A percentile compares a stretch with the other conserved stretches of the same genome.
phyloP scores from a whole-genome alignment of 2,888 invertebrate genomes.

The Heliconius charithonia region DNA sequence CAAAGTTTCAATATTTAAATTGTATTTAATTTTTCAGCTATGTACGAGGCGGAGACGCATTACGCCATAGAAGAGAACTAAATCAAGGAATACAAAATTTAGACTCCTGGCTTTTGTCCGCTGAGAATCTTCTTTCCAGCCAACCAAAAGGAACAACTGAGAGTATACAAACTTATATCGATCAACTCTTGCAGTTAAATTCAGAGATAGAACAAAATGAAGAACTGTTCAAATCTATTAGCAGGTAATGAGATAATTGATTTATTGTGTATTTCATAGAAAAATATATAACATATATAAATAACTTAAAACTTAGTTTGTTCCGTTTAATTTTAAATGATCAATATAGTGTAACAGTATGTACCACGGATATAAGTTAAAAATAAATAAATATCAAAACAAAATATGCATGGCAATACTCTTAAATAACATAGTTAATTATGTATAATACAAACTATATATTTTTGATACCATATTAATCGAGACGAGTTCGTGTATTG shows the following conservation, averaged over 20 bases:
- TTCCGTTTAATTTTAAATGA: too few species aligned
- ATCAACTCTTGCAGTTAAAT: slow-evolving; percentile 89
- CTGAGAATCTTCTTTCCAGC: slow-evolving; percentile 87
- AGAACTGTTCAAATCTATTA: slow-evolving; percentile 94
- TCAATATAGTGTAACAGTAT: too few species aligned
- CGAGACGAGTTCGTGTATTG: too few species aligned
- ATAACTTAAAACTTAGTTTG: neutral
- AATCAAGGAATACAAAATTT: slow-evolving; percentile 88
- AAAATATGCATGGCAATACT: too few species aligned
- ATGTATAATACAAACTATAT: too few species aligned
- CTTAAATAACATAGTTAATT: too few species aligned
- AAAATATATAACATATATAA: neutral
- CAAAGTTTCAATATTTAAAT: neutral
- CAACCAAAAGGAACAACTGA: slow-evolving; percentile 89
- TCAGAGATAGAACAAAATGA: slow-evolving; percentile 93
- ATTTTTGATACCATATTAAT: too few species aligned
- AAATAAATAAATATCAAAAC: too few species aligned
- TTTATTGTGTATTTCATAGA: neutral
- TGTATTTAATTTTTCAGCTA: slow-evolving; percentile 66
- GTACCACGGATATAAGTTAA: too few species aligned
- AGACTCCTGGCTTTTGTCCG: slow-evolving; percentile 90
- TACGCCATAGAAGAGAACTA: slow-evolving; percentile 91
- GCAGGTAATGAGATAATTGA: slow-evolving; percentile 80
- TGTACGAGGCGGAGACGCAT: slow-evolving; percentile 93
- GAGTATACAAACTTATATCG: slow-evolving; percentile 91